Base-by-base conservation (phyloP, 2,888 invertebrate genomes). In the Pemphredon lugubris region DNA sequence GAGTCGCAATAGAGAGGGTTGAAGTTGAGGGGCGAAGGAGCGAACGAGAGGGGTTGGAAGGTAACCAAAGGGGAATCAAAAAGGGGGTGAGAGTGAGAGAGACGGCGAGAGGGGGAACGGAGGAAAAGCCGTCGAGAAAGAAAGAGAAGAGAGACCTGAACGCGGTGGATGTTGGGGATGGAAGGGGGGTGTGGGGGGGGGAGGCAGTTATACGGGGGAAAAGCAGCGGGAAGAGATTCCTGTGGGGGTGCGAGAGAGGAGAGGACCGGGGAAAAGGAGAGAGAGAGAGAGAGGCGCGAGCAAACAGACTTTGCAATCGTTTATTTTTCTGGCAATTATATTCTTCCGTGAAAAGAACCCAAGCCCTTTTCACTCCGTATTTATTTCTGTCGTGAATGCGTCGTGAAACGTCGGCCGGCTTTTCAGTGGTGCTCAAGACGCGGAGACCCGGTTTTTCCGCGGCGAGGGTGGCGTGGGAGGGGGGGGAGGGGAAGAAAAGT, bases 271-370 rank as follows among this genome's bases (percentile, higher is more conserved):
- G 44, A 32, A 50, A 23, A 14, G 47, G 42, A 39, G 50, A 44
- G 58, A 30, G 50, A 34, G 34, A 47, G 61, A 50, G 73, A 51
- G 75, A 79, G 82, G 81, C 79, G 81, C 75, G 82, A 81, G 85
- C 84, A 87, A 87, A 87, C 86, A 86, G 83, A 84, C 83, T 81
- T 81, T 75, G 82, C 80, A 79, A 86, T 87, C 85, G 84, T 88
- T 88, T 88, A 87, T 88, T 88, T 88, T 88, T 85, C 86, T 86
- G 87, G 87, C 88, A 88, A 88, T 88, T 88, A 88, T 87, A 87
- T 87, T 86, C 85, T 85, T 83, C 83, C 81, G 81, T 88, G 84
- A 87, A 88, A 87, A 82, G 85, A 83, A 77, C 72, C 76, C 79
- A 68, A 82, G 82, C 76, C 79, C 84, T 83, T 87, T 87, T 87